Percentiles rank a stretch among this genome's conserved stretches.
phyloP scores from a whole-genome alignment of 2,797 vertebrate genomes.

The Melanotaenia maccullochi region DNA sequence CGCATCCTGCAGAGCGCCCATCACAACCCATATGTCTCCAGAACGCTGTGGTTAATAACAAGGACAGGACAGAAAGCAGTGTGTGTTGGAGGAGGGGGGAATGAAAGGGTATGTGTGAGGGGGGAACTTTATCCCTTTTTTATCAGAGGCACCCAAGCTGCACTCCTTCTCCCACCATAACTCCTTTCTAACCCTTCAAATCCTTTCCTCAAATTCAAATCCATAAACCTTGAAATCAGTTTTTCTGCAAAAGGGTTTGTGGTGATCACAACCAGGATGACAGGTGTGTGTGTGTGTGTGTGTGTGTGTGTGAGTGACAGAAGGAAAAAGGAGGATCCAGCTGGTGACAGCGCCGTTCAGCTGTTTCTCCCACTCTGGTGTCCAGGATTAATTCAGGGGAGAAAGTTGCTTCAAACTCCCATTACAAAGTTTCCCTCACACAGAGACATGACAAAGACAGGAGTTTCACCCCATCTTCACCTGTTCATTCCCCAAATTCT shows the following conservation, averaged over 20 bases:
- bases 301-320: conserved; percentile 3
- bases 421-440: conserved; percentile 26
- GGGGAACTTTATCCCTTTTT: conserved; percentile 48
- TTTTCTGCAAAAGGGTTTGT: conserved; percentile 42
- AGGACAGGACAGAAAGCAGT: conserved; percentile 31
- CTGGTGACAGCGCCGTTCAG: conserved; percentile 54
- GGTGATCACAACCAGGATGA: conserved; percentile 26
- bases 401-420: conserved; percentile 58
- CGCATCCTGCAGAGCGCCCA: conserved; percentile 38
- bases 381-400: conserved; percentile 63
- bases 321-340: conserved; percentile 54
- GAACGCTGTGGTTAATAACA: conserved; percentile 65
- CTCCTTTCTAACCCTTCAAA: conserved; percentile 31
- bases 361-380: conserved; percentile 55
- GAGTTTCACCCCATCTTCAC: conserved; percentile 70
- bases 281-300: conserved; percentile 25
- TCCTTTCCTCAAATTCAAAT: conserved; percentile 60
- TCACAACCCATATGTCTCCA: conserved; percentile 55
- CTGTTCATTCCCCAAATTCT: conserved; percentile 77
- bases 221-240: conserved; percentile 66
- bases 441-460: conserved; percentile 25
- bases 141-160: conserved; percentile 53
- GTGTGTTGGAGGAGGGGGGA: neutral
- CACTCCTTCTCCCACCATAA: conserved; percentile 20
- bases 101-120: neutral